Evolutionary conservation across 2,113 vertebrate species (phyloP).

Genomic region (Forbesichthys agassizii): DNA sequence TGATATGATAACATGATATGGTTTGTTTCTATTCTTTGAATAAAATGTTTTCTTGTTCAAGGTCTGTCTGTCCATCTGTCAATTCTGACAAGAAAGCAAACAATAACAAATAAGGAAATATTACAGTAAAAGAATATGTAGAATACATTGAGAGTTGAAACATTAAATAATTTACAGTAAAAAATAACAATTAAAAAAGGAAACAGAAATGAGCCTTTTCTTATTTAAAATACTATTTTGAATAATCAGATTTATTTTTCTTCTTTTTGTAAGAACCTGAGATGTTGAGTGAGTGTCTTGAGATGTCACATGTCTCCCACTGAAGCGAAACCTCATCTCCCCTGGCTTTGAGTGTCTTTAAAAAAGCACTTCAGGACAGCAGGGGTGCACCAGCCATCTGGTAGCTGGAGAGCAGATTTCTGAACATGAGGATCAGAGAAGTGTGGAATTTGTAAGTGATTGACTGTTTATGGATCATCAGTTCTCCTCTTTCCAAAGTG

Average conservation of each 20-base stretch:
- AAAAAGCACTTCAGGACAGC: slow-evolving; percentile 20
- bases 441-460: slow-evolving; percentile 4
- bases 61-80: too few relatives aligned
- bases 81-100: too few relatives aligned
- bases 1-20: too few relatives aligned
- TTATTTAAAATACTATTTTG: neutral
- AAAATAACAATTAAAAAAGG: too few relatives aligned
- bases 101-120: too few relatives aligned
- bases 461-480: neutral
- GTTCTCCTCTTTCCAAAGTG: neutral
- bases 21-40: too few relatives aligned
- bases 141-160: too few relatives aligned
- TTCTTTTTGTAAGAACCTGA: neutral
- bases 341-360: slow-evolving; percentile 25
- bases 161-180: too few relatives aligned
- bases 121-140: too few relatives aligned
- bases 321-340: slow-evolving; percentile 54
- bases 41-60: too few relatives aligned
- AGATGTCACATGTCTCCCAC: slow-evolving; percentile 15
- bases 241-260: neutral
- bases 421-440: slow-evolving; percentile 24
- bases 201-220: neutral
- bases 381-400: slow-evolving; percentile 66
- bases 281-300: slow-evolving; percentile 53
- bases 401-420: slow-evolving; percentile 55